A percentile compares a stretch with the other conserved stretches of the same genome.
phyloP scores from a whole-genome alignment of 2,888 invertebrate genomes.

The Adineta ricciae region DNA sequence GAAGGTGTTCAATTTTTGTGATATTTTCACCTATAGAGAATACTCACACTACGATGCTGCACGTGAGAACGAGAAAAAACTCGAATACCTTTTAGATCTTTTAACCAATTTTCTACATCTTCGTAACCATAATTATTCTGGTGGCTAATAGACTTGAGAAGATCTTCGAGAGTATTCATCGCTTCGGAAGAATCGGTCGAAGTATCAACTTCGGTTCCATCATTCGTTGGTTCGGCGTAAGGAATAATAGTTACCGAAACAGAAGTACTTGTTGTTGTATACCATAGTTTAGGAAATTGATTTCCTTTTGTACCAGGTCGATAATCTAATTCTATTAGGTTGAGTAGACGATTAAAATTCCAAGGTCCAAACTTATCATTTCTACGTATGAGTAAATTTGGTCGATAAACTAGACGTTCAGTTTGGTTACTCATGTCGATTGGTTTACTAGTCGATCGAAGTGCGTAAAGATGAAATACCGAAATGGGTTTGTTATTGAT shows the following conservation, averaged over 20 bases:
- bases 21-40: background rate
- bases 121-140: background rate
- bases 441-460: background rate
- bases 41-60: no score
- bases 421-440: background rate
- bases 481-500: background rate
- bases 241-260: no score
- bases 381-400: background rate
- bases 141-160: background rate
- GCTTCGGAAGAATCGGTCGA: background rate
- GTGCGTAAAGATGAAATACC: background rate
- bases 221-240: no score
- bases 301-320: background rate
- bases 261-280: background rate
- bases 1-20: background rate
- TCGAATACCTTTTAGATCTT: no score
- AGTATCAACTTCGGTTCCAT: no score
- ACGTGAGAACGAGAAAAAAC: no score
- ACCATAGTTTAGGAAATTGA: background rate
- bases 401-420: background rate
- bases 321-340: background rate
- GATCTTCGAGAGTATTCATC: background rate
- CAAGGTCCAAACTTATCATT: background rate
- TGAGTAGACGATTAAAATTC: background rate
- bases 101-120: background rate